Evolutionary conservation across 2,113 vertebrate genomes (phyloP).

Genomic region (Tursiops truncatus): DNA sequence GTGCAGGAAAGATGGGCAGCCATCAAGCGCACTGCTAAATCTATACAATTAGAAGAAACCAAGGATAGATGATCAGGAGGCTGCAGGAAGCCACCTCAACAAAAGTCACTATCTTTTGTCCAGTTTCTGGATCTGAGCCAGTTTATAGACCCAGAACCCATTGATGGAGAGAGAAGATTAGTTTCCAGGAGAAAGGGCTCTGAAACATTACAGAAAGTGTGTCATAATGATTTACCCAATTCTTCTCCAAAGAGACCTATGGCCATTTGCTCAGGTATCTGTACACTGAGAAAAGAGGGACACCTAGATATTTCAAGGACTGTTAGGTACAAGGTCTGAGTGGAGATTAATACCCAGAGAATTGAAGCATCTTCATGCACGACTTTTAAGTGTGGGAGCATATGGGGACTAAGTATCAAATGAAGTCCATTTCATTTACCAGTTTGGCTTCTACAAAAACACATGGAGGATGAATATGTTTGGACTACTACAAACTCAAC

Average conservation of each 20-base stretch:
- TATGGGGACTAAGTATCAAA: not conserved
- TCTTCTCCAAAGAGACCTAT: not conserved
- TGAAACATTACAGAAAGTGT: not conserved
- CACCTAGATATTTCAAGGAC: not conserved
- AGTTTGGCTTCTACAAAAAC: not conserved
- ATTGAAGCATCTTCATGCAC: not conserved
- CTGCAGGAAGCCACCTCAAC: not conserved
- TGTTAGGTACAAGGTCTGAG: not conserved
- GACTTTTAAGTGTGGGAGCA: not conserved
- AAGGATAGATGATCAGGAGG: not conserved
- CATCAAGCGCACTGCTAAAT: not conserved
- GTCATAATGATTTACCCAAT: not conserved
- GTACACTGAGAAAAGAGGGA: not conserved
- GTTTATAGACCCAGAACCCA: not conserved
- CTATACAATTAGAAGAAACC: not conserved
- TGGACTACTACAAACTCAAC: not conserved
- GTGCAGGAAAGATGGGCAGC: not conserved
- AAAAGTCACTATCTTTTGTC: not conserved
- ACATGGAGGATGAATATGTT: not conserved
- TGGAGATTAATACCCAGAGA: not conserved
- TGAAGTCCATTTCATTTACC: not conserved
- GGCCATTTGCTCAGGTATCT: not conserved
- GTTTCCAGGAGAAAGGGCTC: not conserved
- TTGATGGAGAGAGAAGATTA: not conserved
- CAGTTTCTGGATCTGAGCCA: not conserved